Evolutionary conservation across 2,888 invertebrate genomes (phyloP).

Genomic region (Nomada hirtipes): DNA sequence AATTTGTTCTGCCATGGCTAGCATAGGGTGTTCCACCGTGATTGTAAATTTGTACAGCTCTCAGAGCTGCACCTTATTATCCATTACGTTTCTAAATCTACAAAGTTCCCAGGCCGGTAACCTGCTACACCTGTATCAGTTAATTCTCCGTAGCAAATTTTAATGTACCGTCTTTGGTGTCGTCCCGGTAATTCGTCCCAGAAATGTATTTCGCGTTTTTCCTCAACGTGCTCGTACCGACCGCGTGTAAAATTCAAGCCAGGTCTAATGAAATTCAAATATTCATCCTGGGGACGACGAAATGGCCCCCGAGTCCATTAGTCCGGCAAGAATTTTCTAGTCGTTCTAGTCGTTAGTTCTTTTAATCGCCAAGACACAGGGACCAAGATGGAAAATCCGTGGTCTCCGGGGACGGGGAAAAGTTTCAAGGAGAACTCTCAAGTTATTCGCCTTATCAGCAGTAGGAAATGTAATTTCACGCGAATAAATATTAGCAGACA

Average conservation of each 20-base stretch:
- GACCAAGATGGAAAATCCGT: slow-evolving; percentile 1
- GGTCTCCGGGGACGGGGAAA: background rate
- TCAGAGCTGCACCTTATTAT: slow-evolving; percentile 1
- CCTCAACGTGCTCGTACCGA: background rate
- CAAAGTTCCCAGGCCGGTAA: background rate
- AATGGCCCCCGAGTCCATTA: slow-evolving; percentile 7
- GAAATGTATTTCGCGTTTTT: background rate
- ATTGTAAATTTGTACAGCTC: background rate
- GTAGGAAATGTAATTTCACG: slow-evolving; percentile 44
- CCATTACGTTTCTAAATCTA: background rate
- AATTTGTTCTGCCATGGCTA: background rate
- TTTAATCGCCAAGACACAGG: slow-evolving; percentile 21
- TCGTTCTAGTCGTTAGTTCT: slow-evolving; percentile 7
- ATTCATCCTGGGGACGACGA: slow-evolving; percentile 16
- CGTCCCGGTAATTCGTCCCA: background rate
- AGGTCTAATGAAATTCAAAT: slow-evolving; percentile 30
- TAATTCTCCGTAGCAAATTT: too few species aligned
- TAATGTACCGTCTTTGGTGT: background rate
- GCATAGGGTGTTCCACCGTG: too few species aligned
- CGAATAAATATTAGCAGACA: slow-evolving; percentile 47
- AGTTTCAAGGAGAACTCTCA: background rate
- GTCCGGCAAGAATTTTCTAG: slow-evolving; percentile 12
- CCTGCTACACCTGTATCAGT: too few species aligned
- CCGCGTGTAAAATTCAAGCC: slow-evolving; percentile 7
- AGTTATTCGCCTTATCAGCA: slow-evolving; percentile 24